Base-by-base conservation (phyloP, 2,888 invertebrate species). In the Lydus trimaculatus region DNA sequence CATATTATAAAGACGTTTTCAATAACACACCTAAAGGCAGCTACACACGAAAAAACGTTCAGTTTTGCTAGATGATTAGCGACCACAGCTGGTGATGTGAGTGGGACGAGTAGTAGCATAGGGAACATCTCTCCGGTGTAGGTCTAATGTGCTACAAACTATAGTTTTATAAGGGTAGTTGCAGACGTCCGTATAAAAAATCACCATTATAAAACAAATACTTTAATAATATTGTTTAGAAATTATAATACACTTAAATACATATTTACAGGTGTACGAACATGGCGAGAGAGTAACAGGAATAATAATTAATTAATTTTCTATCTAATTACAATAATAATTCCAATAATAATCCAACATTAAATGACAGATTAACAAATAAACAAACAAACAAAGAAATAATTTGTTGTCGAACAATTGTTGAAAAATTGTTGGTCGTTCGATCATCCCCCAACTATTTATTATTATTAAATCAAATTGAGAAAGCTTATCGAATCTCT, bases 181-280 rank as follows among this genome's bases (percentile, higher is more conserved):
- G n/a, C 15, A 39, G 6, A 39, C 6, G 1, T n/a, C n/a, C n/a
- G n/a, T n/a, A 33, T 33, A 9, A 11, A 52, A 52, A 52, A 3
- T 23, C 20, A 4, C 20, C 28, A 62, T 70, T 78, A 79, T 80
- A 82, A 84, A 83, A 83, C 84, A 84, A 83, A 83, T 80, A 82
- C 76, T 79, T 82, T 84, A 75, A 79, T 81, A 83, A 80, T 81
- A 80, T 79, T 80, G 82, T 79, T 84, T 82, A 83, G 80, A 81
- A 82, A 79, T 78, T 80, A 80, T 80, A 76, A 78, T 79, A 81
- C 82, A 80, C 80, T 78, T 81, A 82, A 81, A 79, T 83, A 83
- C 82, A 82, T 83, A 83, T 83, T 80, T 84, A 84, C 83, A 83
- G 78, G 79, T 78, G 71, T 74, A 75, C 73, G 80, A 80, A 80